phyloP scores from a whole-genome alignment of 2,888 invertebrate species.

The Agapetus fuscipes region DNA sequence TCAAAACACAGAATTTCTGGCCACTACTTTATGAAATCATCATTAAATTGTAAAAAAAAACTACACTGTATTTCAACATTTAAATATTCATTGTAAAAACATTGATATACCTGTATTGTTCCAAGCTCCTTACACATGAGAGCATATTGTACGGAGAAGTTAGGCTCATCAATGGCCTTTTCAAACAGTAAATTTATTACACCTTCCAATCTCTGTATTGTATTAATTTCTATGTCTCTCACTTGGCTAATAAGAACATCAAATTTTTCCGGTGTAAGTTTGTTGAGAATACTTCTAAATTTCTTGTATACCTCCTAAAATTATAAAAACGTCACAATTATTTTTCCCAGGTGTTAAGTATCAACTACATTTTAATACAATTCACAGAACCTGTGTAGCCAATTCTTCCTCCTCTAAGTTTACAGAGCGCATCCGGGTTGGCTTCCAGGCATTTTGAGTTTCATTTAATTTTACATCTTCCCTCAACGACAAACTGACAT shows the following conservation, averaged over 20 bases:
- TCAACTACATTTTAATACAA: too few relatives aligned
- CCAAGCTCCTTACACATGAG: conserved; percentile 69
- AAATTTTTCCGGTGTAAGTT: conserved; percentile 91
- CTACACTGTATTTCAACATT: too few relatives aligned
- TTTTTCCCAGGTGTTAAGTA: too few relatives aligned
- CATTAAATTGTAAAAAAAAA: too few relatives aligned
- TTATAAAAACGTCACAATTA: background rate
- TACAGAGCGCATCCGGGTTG: conserved; percentile 42
- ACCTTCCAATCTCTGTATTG: conserved; percentile 64
- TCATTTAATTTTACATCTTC: conserved; percentile 79
- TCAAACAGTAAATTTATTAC: conserved; percentile 89
- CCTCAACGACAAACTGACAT: conserved; percentile 60
- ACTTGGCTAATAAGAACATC: conserved; percentile 71
- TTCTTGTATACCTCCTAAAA: conserved; percentile 53
- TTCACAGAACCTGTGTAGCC: conserved; percentile 37
- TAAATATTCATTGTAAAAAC: too few relatives aligned
- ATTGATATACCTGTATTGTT: conserved; percentile 56
- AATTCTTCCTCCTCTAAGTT: conserved; percentile 34
- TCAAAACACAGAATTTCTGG: too few relatives aligned
- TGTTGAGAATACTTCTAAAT: conserved; percentile 83
- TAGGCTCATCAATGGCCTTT: conserved; percentile 92
- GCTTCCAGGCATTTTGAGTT: conserved; percentile 88
- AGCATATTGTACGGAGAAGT: conserved; percentile 87
- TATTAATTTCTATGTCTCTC: conserved; percentile 66
- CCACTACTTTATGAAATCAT: too few relatives aligned